These are phyloP conservation scores for Microctenopoma steveboyesi DNA, from an alignment of 2,797 vertebrate species.

Conservation along the genomic window DNA sequence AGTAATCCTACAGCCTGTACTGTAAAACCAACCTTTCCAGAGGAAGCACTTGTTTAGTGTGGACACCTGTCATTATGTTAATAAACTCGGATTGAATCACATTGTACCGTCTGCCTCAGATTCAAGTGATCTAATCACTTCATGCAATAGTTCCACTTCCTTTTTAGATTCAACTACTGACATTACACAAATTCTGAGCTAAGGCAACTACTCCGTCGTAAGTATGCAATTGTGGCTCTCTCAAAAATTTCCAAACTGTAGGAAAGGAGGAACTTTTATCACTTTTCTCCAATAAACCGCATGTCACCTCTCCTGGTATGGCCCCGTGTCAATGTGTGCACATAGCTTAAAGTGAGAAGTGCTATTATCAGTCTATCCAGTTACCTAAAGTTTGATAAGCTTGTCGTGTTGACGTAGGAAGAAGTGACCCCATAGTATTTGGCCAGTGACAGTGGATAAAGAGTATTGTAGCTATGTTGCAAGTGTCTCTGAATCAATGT, in stretches of 20 bases:
- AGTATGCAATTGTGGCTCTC: not conserved
- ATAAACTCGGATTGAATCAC: conserved; percentile 4
- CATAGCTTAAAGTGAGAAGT: not conserved
- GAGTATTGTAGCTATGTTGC: not conserved
- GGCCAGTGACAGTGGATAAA: not conserved
- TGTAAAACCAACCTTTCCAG: not conserved
- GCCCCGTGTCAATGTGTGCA: conserved; percentile 4
- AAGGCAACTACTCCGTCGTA: not conserved
- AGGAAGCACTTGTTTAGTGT: not conserved
- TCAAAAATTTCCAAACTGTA: not conserved
- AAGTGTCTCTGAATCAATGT: conserved; percentile 1
- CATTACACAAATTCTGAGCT: not conserved
- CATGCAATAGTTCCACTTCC: conserved; percentile 10
- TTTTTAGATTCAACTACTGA: conserved; percentile 6
- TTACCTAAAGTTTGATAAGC: not conserved
- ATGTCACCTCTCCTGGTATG: not conserved
- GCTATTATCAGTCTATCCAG: not conserved
- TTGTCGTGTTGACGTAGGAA: not conserved
- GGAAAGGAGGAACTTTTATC: not conserved
- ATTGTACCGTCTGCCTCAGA: not conserved
- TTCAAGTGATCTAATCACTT: conserved; percentile 1
- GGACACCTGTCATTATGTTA: not conserved
- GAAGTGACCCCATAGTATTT: not conserved
- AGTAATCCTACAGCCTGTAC: not conserved
- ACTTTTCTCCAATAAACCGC: conserved; percentile 1